These are phyloP conservation scores for Synergus umbraculus DNA, from an alignment of 2,888 invertebrate genomes.

Conservation along the genomic window DNA sequence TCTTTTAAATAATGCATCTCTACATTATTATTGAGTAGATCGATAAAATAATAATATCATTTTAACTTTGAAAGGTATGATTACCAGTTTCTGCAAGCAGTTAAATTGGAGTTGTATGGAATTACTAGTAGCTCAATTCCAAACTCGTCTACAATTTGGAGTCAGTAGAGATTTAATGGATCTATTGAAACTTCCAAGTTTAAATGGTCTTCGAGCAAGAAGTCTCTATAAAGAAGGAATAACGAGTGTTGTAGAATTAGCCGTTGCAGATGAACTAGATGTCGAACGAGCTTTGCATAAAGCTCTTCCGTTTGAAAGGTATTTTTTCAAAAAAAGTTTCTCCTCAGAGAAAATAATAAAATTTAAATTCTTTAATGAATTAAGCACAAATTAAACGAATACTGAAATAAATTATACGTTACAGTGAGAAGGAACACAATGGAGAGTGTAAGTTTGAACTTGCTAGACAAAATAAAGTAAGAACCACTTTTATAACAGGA, in stretches of 20 bases:
- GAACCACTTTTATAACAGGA: conserved; percentile 89
- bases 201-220: conserved; percentile 92
- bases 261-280: conserved; percentile 83
- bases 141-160: conserved; percentile 95
- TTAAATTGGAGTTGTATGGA: conserved; percentile 96
- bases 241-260: conserved; percentile 87
- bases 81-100: conserved; percentile 95
- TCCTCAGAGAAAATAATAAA: conserved; percentile 6
- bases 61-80: conserved; percentile 85
- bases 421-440: conserved; percentile 84
- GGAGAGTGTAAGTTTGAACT: conserved; percentile 81
- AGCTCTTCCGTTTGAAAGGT: conserved; percentile 91
- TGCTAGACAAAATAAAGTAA: conserved; percentile 83
- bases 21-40: too few relatives aligned
- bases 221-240: conserved; percentile 90
- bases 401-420: conserved; percentile 21
- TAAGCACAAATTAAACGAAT: neutral
- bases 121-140: conserved; percentile 93
- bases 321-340: conserved; percentile 32
- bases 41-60: neutral
- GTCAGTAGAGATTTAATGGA: conserved; percentile 95
- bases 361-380: neutral
- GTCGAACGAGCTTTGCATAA: conserved; percentile 89
- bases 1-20: neutral
- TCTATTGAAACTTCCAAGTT: conserved; percentile 88